phyloP scores from a whole-genome alignment of 2,113 vertebrate genomes.

The Sialia sialis region DNA sequence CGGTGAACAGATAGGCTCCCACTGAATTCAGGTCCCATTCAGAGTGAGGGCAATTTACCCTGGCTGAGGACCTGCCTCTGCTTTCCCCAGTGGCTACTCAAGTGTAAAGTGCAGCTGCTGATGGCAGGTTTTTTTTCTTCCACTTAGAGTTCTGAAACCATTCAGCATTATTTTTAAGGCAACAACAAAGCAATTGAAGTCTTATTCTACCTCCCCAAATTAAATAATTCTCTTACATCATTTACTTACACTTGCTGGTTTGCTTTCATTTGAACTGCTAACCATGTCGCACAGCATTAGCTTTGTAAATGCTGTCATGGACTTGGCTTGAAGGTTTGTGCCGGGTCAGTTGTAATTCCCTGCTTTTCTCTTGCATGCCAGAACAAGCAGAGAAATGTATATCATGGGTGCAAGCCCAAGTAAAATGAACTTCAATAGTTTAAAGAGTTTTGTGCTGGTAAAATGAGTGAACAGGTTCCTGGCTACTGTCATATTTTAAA shows the following conservation, averaged over 20 bases:
- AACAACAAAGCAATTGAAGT: constrained; percentile 15
- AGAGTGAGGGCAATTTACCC: constrained; percentile 26
- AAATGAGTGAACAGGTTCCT: not conserved
- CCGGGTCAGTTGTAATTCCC: constrained; percentile 32
- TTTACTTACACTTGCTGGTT: constrained; percentile 55
- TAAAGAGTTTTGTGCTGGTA: not conserved
- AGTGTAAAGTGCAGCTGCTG: constrained; percentile 35
- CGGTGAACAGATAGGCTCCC: constrained; percentile 8
- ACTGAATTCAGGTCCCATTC: constrained; percentile 37
- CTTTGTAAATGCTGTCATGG: constrained; percentile 27
- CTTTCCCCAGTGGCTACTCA: constrained; percentile 21
- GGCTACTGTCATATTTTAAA: not conserved
- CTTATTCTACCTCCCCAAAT: constrained; percentile 29
- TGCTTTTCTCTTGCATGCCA: not conserved
- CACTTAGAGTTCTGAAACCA: not conserved
- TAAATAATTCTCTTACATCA: constrained; percentile 40
- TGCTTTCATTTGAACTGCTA: constrained; percentile 53
- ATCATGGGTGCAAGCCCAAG: not conserved
- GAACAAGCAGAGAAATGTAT: constrained; percentile 20
- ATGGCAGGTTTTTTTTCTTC: constrained; percentile 24
- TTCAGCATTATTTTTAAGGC: constrained; percentile 18
- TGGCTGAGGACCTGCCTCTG: constrained; percentile 21
- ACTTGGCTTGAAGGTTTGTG: constrained; percentile 29
- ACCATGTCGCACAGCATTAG: constrained; percentile 43
- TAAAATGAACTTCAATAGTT: not conserved